phyloP scores from a whole-genome alignment of 1,140 invertebrate genomes.

The Olivierus martensii region DNA sequence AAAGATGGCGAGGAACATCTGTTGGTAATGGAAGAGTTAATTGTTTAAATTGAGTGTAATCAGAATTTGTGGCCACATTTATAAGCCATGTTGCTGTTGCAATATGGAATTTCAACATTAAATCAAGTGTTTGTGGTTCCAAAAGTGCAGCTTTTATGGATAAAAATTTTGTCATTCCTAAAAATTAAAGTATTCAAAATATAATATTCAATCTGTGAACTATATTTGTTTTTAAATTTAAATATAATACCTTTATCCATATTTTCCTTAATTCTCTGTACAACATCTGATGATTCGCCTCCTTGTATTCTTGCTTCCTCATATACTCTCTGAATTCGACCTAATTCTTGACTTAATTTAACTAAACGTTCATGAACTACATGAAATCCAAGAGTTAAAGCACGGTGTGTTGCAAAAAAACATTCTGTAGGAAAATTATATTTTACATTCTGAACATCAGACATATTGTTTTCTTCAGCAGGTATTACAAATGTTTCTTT shows the following conservation, averaged over 20 bases:
- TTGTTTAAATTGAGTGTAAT: conserved; percentile 11
- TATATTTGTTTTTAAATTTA: too few species aligned
- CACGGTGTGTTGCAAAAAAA: conserved; percentile 77
- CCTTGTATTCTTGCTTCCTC: conserved; percentile 40
- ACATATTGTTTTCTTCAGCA: conserved; percentile 38
- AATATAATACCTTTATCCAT: conserved; percentile 44
- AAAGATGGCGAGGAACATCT: conserved; percentile 11
- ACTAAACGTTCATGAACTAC: conserved; percentile 62
- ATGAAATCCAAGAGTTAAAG: conserved; percentile 65
- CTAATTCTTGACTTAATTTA: conserved; percentile 49
- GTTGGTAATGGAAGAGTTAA: background rate
- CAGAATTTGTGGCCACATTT: conserved; percentile 46
- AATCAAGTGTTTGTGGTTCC: conserved; percentile 50
- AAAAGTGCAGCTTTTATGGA: conserved; percentile 48
- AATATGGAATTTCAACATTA: conserved; percentile 58
- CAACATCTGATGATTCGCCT: conserved; percentile 35
- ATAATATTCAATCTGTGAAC: too few species aligned
- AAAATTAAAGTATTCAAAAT: background rate
- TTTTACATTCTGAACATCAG: conserved; percentile 35
- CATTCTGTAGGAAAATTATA: conserved; percentile 75
- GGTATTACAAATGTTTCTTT: conserved; percentile 65
- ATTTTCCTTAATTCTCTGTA: conserved; percentile 43
- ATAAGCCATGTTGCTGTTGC: conserved; percentile 69
- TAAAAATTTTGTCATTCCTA: conserved; percentile 39
- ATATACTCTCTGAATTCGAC: conserved; percentile 52